Evolutionary conservation across 1,140 invertebrate genomes (phyloP).

Genomic region (Sinella curviseta): DNA sequence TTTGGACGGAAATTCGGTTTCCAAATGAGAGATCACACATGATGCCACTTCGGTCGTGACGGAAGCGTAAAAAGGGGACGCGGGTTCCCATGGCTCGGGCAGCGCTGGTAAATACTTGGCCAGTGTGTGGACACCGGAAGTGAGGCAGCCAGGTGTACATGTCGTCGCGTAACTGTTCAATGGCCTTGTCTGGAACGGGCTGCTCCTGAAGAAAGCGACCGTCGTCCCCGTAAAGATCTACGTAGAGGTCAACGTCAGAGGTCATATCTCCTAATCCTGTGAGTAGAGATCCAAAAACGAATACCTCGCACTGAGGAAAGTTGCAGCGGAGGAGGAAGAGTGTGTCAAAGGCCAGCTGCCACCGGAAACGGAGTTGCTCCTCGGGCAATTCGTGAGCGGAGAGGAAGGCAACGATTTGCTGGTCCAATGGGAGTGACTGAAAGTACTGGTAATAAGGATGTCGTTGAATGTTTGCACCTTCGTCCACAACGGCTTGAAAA

Average conservation of each 20-base stretch:
- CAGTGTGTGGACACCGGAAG: neutral
- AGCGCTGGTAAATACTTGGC: neutral
- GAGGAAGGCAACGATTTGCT: no score
- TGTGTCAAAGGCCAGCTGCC: neutral
- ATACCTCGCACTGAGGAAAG: slow-evolving; percentile 3
- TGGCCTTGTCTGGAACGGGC: neutral
- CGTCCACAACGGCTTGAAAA: no score
- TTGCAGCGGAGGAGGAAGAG: neutral
- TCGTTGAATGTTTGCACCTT: no score
- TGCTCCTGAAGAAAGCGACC: neutral
- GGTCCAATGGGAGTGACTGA: no score
- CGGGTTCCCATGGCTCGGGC: slow-evolving; percentile 27
- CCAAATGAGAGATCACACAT: slow-evolving; percentile 39
- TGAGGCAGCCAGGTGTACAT: neutral
- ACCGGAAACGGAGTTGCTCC: neutral
- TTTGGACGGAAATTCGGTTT: slow-evolving; percentile 35
- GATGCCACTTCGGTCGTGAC: neutral
- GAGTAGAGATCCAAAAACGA: neutral
- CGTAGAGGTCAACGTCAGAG: neutral
- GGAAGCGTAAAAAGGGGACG: slow-evolving; percentile 34
- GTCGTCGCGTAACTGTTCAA: neutral
- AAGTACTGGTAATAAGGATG: no score
- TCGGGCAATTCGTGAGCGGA: no score
- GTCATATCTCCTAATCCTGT: neutral
- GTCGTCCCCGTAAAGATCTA: neutral